These are phyloP conservation scores for Acanthosepion pharaonis DNA, from an alignment of 2,888 invertebrate genomes.

Conservation along the genomic window DNA sequence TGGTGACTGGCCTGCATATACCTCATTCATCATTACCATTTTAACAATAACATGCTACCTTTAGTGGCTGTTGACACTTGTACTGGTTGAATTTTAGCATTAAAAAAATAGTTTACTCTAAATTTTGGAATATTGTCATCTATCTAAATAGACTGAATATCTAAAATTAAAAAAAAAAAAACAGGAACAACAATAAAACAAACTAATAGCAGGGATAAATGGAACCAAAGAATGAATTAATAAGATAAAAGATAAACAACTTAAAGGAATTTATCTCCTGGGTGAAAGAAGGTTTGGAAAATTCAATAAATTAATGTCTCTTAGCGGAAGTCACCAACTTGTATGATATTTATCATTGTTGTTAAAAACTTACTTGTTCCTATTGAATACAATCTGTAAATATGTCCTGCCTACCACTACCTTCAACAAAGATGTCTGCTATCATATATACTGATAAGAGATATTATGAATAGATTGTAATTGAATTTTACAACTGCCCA, in stretches of 20 bases:
- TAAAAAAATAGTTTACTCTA: neutral
- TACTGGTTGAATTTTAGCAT: no score
- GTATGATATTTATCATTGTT: neutral
- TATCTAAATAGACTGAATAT: neutral
- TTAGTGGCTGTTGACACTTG: no score
- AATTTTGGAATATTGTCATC: neutral
- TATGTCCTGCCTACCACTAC: neutral
- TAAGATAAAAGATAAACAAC: neutral
- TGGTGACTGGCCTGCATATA: no score
- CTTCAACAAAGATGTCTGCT: neutral
- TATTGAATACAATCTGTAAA: neutral
- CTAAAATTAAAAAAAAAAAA: neutral
- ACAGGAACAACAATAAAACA: neutral
- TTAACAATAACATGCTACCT: no score
- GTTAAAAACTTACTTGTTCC: neutral
- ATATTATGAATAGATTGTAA: neutral
- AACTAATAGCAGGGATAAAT: neutral
- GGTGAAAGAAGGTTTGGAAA: neutral
- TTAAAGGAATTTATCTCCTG: neutral
- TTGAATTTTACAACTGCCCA: conserved; percentile 33
- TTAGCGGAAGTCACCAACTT: neutral
- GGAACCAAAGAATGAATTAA: neutral
- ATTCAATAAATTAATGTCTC: neutral
- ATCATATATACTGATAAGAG: neutral
- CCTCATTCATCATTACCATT: no score